Base-by-base conservation (phyloP, 2,888 invertebrate genomes). In the Cantharis nigra region DNA sequence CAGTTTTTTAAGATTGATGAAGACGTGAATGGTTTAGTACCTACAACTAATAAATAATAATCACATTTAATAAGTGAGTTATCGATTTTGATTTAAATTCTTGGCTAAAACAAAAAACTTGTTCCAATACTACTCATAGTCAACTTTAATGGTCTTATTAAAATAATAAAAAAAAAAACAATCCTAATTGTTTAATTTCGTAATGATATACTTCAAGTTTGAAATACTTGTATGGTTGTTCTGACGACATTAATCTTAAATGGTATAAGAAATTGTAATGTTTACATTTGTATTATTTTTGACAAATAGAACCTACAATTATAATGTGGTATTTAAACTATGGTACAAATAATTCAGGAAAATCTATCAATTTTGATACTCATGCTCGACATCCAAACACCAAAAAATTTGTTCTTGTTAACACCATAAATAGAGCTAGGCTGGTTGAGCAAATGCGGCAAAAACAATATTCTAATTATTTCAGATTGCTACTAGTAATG, bases 1-100 rank as follows among this genome's bases (percentile, higher is more conserved):
- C 74, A 63, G 18, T 13, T 63, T 62, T 69, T 62, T 49, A 70
- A 74, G 74, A 74, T 70, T 74, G 74, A 74, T 74, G 69, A 30
- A 69, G 70, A 28, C 14, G 69, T 69, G 63, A 74, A 69, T 63
- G 63, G 63, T 74, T 69, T 69, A 69, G 74, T 30, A 74, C 62
- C 26, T 28, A 74, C 26, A 26, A 26, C 26, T 63, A 74, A 74
- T 69, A 28, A 74, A 74, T 74, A 74, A 74, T 14, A 63, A 63
- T 28, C 70, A 16, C 23, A 28, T 23, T 30, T 70, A 23, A 18
- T 28, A 67, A 67, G 65, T 67, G 65, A 67, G 65, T 67, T 67
- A 67, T 23, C 20, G 65, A 67, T n/a, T 67, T 67, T 67, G 26
- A 67, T 67, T 65, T 65, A 65, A 20, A 23, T 65, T 65, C 65